Evolutionary conservation across 2,888 invertebrate species (phyloP), one percentile per base, ranked within the genome.

Genomic region (Charanyca ferruginea): DNA sequence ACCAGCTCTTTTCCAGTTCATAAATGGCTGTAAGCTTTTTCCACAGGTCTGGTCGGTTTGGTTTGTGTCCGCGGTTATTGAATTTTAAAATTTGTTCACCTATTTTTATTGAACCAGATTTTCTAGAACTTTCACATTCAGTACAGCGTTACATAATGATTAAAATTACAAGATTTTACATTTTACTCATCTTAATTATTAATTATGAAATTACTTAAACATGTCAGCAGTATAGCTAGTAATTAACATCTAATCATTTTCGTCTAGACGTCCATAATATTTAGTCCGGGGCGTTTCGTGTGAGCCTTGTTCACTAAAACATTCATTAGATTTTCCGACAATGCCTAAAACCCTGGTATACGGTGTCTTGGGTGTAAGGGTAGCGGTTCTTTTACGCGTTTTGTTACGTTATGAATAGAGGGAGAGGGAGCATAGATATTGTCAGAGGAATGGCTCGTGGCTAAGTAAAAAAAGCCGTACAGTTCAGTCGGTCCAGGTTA

Each of bases 261-360:
- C 55, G 80, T 80, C 77, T 81, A 80, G 82, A 81, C 79, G 63
- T 28, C 38, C 63, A 62, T 75, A 69, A 75, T 75, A 75, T 70
- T 79, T 66, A 73, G 75, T 71, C 58, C 45, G 52, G 55, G 48
- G 55, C 57, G 55, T 55, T 35, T 62, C 52, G 62, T 54, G 65
- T 61, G 49, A 66, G 53, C 38, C 45, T 54, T 54, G 47, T 25
- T 58, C 42, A 59, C 61, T 81, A 47, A 77, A 77, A 82, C 72
- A 82, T 81, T 81, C 67, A 81, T 79, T 68, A 79, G 47, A 35
- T 54, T 52, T 59, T 75, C 65, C 52, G 63, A 55, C 45, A 57
- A 47, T 60, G 67, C 49, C 64, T 66, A 66, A 51, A 75, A 62
- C 80, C 44, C 22, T 55, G 60, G 28, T 23, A 47, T n/a, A 62